Conservation (phyloP, 2,113 vertebrate species). For the Oceanodroma tethys region DNA sequence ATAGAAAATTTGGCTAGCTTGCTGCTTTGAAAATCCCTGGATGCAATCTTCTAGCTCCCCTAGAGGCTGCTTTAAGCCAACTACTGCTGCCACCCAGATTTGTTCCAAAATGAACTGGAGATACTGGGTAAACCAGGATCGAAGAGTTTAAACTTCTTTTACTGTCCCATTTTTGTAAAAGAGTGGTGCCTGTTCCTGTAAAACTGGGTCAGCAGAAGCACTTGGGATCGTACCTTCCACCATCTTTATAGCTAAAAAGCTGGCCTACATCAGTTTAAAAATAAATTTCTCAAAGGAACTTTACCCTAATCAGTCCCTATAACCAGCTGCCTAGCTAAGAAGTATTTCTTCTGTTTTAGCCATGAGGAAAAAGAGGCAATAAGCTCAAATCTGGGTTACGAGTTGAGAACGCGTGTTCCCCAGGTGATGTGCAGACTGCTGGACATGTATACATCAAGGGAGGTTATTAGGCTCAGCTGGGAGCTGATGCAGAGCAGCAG, state of each 20-base stretch:
- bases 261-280: slow-evolving; percentile 28
- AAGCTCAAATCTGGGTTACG: background rate
- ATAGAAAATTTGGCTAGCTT: background rate
- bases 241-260: slow-evolving; percentile 16
- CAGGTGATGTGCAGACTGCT: background rate
- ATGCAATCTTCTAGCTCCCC: slow-evolving; percentile 37
- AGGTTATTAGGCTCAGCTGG: background rate
- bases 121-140: background rate
- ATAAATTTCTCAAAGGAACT: slow-evolving; percentile 14
- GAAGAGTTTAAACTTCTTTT: background rate
- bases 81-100: background rate
- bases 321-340: background rate
- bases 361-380: background rate
- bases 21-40: background rate
- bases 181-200: background rate
- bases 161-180: background rate
- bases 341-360: background rate
- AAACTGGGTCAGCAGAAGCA: slow-evolving; percentile 25
- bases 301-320: background rate
- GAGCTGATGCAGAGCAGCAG: background rate
- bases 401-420: background rate
- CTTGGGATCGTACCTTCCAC: background rate
- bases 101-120: background rate
- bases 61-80: slow-evolving; percentile 23
- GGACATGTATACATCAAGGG: background rate